Evolutionary conservation across 2,113 vertebrate species (phyloP), one percentile per base, ranked within the genome.

Genomic region (Oncorhynchus tshawytscha): DNA sequence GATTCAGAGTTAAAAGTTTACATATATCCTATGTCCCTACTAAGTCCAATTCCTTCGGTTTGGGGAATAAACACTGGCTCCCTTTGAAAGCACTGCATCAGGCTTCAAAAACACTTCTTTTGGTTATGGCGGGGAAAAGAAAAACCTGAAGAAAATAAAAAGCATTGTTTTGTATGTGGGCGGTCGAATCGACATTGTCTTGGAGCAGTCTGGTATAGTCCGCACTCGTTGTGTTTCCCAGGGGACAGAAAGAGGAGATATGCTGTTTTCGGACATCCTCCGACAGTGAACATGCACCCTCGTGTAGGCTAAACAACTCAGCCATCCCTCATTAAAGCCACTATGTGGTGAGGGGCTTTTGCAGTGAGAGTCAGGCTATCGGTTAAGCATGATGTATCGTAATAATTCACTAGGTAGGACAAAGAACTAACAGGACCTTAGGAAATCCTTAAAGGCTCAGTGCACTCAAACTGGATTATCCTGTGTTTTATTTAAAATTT

Each of bases 61-160:
- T 57, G 49, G 71, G 25, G 49, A 68, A 67, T 78, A 73, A 78
- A 34, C 25, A 27, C 31, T 20, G 18, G 31, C 64, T 65, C 16
- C 68, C 16, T 34, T 25, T 72, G 51, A 62, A 34, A 20, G 20
- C 39, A 31, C 54, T 68, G 16, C 16, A 31, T 4, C 16, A 68
- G n/a, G 70, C 62, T n/a, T 34, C 13, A 16, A 45, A 65, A 57
- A 72, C 48, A n/a, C n/a, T 65, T 71, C 18, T 15, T 51, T 22
- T 22, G 9, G 11, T 74, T 66, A 31, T 65, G 57, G 51, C 51
- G 9, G 39, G 39, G 9, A 12, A 45, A 45, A 45, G 39, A 45
- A 45, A 45, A 11, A 9, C 2, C 6, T 11, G 24, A 49, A 29
- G 57, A 15, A 72, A 16, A 72, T 6, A 60, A 31, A 31, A 7